Conservation (phyloP, 2,888 invertebrate genomes). For the Pediacus dermestoides region DNA sequence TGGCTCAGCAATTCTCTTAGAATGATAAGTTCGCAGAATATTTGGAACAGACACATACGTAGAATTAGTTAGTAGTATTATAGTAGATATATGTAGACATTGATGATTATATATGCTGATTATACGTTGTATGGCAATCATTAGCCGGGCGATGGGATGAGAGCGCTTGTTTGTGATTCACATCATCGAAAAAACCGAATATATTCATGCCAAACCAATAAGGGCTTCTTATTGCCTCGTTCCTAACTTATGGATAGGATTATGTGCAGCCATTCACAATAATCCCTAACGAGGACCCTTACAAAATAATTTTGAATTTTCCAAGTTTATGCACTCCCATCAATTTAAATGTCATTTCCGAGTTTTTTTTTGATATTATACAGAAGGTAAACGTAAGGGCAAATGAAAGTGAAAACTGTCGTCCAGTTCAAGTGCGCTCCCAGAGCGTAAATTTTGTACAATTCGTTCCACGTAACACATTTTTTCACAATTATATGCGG, state of each 20-base stretch:
- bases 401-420: constrained; percentile 8
- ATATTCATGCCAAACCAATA: constrained; percentile 22
- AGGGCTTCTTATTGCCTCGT: constrained; percentile 50
- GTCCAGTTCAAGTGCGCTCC: constrained; percentile 21
- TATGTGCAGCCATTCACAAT: constrained; percentile 64
- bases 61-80: constrained; percentile 11
- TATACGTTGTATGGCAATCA: constrained; percentile 42
- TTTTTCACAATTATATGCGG: constrained; percentile 15
- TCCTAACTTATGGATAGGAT: constrained; percentile 45
- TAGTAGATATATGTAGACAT: constrained; percentile 26
- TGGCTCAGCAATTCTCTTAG: constrained; percentile 54
- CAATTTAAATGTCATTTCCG: constrained; percentile 25
- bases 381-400: constrained; percentile 8
- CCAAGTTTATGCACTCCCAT: constrained; percentile 34
- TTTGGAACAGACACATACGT: constrained; percentile 12
- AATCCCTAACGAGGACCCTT: constrained; percentile 53
- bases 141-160: constrained; percentile 41
- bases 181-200: constrained; percentile 12
- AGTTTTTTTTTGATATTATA: too few species aligned
- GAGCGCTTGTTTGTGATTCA: constrained; percentile 30
- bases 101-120: constrained; percentile 27
- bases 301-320: constrained; percentile 35
- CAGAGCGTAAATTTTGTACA: constrained; percentile 27
- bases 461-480: constrained; percentile 20
- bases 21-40: constrained; percentile 29